Conservation (phyloP, 1,140 invertebrate genomes). For the Hycleus phaleratus region DNA sequence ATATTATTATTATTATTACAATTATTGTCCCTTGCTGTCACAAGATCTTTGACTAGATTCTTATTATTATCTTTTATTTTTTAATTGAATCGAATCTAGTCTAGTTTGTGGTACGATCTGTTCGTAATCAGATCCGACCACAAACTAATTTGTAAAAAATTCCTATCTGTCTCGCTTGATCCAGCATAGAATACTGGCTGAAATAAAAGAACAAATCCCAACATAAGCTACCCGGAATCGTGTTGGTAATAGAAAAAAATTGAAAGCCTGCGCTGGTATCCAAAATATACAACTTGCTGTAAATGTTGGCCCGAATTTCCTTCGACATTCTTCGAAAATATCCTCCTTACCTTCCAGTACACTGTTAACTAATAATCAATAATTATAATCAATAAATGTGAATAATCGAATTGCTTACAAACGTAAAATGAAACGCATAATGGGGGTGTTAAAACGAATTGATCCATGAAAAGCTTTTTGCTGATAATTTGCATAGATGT, state of each 20-base stretch:
- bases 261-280: slow-evolving; percentile 67
- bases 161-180: slow-evolving; percentile 7
- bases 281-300: slow-evolving; percentile 66
- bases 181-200: slow-evolving; percentile 14
- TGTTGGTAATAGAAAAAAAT: slow-evolving; percentile 48
- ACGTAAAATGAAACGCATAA: slow-evolving; percentile 62
- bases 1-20: background rate
- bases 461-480: slow-evolving; percentile 67
- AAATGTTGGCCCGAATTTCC: slow-evolving; percentile 68
- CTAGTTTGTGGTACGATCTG: background rate
- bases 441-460: slow-evolving; percentile 66
- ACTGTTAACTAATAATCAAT: slow-evolving; percentile 55
- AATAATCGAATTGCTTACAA: slow-evolving; percentile 45
- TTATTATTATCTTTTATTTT: background rate
- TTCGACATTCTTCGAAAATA: slow-evolving; percentile 56
- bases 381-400: background rate
- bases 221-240: slow-evolving; percentile 11
- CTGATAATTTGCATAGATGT: slow-evolving; percentile 53
- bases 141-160: background rate
- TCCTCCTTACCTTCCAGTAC: slow-evolving; percentile 60
- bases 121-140: background rate
- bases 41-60: background rate
- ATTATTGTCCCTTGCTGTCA: slow-evolving; percentile 11
- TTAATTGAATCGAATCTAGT: background rate
- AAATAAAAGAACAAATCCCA: slow-evolving; percentile 9